Base-by-base conservation (phyloP, 2,113 vertebrate species). In the Sterna hirundo region DNA sequence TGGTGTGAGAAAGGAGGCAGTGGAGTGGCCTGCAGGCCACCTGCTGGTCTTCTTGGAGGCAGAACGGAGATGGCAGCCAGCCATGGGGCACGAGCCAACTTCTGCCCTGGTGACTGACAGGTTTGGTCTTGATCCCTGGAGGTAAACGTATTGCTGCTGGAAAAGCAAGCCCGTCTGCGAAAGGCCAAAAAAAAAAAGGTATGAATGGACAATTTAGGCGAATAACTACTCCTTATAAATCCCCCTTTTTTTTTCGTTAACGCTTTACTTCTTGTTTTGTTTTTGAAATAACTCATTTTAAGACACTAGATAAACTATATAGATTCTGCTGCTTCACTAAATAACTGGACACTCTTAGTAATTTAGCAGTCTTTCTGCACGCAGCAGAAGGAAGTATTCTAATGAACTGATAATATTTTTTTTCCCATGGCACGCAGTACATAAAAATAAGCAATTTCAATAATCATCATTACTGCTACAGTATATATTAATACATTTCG, bases 401-500 rank as follows among this genome's bases (percentile, higher is more conserved):
- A 96, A 92, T 44, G n/a, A 93, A 85, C 62, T 68, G 60, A 75
- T 86, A 70, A 25, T 44, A 77, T 51, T 74, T 93, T 57, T 64
- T 57, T 64, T 86, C 90, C 14, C 13, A 42, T 78, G 68, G 83
- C 44, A 90, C 3, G 3, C 18, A 81, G 68, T 81, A 96, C 88
- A 91, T 78, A 88, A 91, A 95, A 95, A 95, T 66, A 94, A 90
- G 76, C 36, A 54, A 71, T 96, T 96, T 95, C 85, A 93, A 86
- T 97, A 94, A 97, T 85, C 91, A 88, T 93, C 88, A 97, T 96
- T 93, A 94, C 54, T 74, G 82, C 71, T 93, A 91, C 51, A 90
- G 80, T 71, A 89, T 85, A 87, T 83, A 91, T 95, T 97, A 97
- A 97, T 93, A 96, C 15, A 95, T 85, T 98, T 91, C 30, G 16